phyloP scores from a whole-genome alignment of 2,797 vertebrate species.

The Myotis findleyi region DNA sequence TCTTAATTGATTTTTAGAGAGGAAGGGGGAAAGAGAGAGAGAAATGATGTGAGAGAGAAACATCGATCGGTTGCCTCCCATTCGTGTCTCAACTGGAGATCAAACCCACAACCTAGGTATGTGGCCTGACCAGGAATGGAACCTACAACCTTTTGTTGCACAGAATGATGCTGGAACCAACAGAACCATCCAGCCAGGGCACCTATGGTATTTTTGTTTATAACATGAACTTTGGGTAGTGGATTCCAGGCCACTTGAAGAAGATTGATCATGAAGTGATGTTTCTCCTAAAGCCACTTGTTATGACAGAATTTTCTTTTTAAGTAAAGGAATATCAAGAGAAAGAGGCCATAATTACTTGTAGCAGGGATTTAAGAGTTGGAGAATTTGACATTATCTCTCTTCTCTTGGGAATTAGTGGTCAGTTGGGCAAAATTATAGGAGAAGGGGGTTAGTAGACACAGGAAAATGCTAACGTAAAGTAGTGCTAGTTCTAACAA shows the following conservation, averaged over 20 bases:
- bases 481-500: background rate
- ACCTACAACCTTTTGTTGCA: background rate
- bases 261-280: conserved; percentile 11
- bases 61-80: background rate
- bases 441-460: background rate
- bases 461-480: background rate
- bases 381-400: background rate
- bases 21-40: background rate
- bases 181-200: too few relatives aligned
- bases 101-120: background rate
- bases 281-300: background rate
- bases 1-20: background rate
- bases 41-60: background rate
- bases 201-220: background rate
- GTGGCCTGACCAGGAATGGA: background rate
- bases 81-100: background rate
- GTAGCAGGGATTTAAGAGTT: background rate
- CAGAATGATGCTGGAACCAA: too few relatives aligned
- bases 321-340: background rate
- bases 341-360: background rate
- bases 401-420: background rate
- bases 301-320: background rate
- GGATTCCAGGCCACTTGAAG: background rate
- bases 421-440: background rate
- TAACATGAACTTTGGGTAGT: background rate